phyloP scores from a whole-genome alignment of 2,888 invertebrate species.

The Rotaria magnacalcarata region DNA sequence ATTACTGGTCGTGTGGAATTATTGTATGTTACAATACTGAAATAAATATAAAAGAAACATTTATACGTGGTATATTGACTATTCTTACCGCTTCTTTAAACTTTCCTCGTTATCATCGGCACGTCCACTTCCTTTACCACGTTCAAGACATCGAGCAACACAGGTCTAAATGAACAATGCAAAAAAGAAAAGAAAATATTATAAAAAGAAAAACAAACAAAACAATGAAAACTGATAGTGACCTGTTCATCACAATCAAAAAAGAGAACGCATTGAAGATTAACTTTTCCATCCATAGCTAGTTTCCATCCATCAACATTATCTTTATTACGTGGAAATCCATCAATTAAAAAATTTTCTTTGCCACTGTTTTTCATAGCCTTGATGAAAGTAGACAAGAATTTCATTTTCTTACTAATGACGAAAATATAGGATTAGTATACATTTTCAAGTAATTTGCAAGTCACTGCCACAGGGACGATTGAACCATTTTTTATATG shows the following conservation, averaged over 20 bases:
- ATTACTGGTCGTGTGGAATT: slow-evolving; percentile 85
- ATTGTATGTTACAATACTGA: slow-evolving; percentile 72
- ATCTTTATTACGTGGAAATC: slow-evolving; percentile 92
- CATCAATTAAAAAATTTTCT: slow-evolving; percentile 84
- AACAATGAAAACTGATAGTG: slow-evolving; percentile 47
- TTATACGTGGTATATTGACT: slow-evolving; percentile 51
- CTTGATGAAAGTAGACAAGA: slow-evolving; percentile 51
- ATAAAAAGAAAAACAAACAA: not conserved
- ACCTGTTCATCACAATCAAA: slow-evolving; percentile 79
- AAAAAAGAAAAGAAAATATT: not conserved
- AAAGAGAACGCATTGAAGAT: slow-evolving; percentile 80
- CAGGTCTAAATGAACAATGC: slow-evolving; percentile 64
- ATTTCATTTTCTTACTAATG: not conserved
- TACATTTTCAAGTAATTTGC: slow-evolving; percentile 82
- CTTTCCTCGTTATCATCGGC: slow-evolving; percentile 87
- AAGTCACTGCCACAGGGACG: slow-evolving; percentile 96
- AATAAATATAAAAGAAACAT: slow-evolving; percentile 48
- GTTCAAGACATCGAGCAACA: slow-evolving; percentile 74
- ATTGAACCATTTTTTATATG: slow-evolving; percentile 88
- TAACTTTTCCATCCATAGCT: slow-evolving; percentile 75
- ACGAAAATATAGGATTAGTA: slow-evolving; percentile 59
- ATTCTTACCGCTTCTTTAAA: slow-evolving; percentile 69
- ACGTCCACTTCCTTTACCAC: slow-evolving; percentile 83
- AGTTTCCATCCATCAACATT: slow-evolving; percentile 88
- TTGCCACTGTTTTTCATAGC: slow-evolving; percentile 52